Conservation (phyloP, 2,888 invertebrate species). For the Ichneumon xanthorius region DNA sequence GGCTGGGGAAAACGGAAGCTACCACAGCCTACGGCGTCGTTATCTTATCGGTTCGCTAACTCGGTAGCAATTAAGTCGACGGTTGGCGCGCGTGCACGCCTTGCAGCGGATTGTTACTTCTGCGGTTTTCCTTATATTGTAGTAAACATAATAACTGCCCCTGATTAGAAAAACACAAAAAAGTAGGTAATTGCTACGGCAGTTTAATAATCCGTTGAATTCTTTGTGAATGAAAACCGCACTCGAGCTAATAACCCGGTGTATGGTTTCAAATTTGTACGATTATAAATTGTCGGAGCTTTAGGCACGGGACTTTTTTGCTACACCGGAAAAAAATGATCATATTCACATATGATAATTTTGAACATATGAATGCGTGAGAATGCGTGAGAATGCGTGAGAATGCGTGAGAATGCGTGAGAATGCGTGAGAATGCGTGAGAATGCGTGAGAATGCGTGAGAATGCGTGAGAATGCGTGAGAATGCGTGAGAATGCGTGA, state of each 20-base stretch:
- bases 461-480: no score
- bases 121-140: conserved; percentile 43
- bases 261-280: background rate
- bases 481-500: no score
- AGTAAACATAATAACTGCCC: conserved; percentile 11
- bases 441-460: no score
- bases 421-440: no score
- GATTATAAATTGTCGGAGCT: background rate
- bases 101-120: conserved; percentile 29
- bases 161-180: conserved; percentile 13
- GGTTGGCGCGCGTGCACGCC: background rate
- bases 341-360: no score
- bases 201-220: conserved; percentile 18
- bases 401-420: no score
- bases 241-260: background rate
- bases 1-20: conserved; percentile 27
- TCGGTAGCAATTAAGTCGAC: conserved; percentile 44
- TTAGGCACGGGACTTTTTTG: background rate
- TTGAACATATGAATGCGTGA: no score
- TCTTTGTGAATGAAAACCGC: background rate
- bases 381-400: no score
- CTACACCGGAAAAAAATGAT: background rate
- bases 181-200: conserved; percentile 37
- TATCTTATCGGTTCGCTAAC: conserved; percentile 62
- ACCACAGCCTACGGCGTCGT: conserved; percentile 32